phyloP scores from a whole-genome alignment of 2,797 vertebrate genomes.

The Simalia tracyae region DNA sequence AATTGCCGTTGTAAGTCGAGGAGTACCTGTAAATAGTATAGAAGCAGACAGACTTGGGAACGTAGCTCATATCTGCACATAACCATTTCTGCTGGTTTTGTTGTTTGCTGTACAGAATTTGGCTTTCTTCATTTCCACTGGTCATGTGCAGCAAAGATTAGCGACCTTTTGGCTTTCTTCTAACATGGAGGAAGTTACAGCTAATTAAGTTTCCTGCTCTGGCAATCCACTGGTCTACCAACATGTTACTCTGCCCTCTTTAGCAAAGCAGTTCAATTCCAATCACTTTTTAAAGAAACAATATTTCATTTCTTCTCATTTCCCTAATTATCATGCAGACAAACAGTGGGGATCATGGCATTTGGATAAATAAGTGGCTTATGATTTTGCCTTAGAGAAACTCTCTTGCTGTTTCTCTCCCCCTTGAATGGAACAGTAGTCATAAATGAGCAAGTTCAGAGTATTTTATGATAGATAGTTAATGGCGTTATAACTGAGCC shows the following conservation, averaged over 20 bases:
- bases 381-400: constrained; percentile 69
- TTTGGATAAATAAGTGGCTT: constrained; percentile 73
- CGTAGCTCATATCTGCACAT: neutral
- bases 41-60: neutral
- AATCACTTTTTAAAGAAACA: constrained; percentile 56
- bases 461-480: constrained; percentile 71
- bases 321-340: constrained; percentile 77
- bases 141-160: neutral
- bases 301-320: constrained; percentile 68
- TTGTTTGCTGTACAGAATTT: neutral
- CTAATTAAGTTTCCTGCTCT: neutral
- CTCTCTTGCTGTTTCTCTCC: constrained; percentile 60
- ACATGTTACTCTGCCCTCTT: neutral
- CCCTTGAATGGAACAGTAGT: constrained; percentile 67
- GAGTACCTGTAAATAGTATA: neutral
- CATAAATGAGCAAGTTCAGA: constrained; percentile 73
- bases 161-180: neutral
- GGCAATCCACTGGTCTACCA: constrained; percentile 5
- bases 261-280: constrained; percentile 48
- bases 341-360: constrained; percentile 76
- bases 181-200: neutral
- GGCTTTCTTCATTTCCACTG: too few species aligned
- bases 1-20: neutral
- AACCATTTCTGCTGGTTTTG: neutral
- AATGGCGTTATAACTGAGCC: constrained; percentile 71